A percentile compares a stretch with the other conserved stretches of the same genome.
phyloP scores from a whole-genome alignment of 2,113 vertebrate genomes.

The Opisthocomus hoazin region DNA sequence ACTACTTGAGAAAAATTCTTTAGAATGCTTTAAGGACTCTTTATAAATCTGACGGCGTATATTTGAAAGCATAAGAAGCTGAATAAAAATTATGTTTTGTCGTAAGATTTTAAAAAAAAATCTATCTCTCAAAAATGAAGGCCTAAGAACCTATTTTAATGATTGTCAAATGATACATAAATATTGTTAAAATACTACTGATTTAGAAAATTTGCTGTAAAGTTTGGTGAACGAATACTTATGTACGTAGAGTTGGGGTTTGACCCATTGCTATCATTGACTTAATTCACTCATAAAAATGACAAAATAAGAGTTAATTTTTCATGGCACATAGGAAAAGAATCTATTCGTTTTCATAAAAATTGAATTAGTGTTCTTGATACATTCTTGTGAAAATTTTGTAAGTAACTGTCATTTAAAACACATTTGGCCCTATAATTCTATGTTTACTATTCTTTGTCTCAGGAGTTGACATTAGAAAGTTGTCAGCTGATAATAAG shows the following conservation, averaged over 20 bases:
- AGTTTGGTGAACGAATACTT: rapidly evolving
- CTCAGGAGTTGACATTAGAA: background rate
- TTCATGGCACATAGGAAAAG: background rate
- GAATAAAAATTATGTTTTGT: background rate
- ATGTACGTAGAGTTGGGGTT: background rate
- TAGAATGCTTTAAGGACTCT: background rate
- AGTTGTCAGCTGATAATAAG: background rate
- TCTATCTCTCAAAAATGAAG: background rate
- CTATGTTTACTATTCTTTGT: background rate
- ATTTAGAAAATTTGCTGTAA: background rate
- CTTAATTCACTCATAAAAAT: background rate
- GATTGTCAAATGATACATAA: background rate
- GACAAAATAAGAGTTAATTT: background rate
- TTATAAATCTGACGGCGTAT: background rate
- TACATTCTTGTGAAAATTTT: background rate
- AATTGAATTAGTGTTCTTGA: background rate
- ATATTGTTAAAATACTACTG: background rate
- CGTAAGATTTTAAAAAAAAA: background rate
- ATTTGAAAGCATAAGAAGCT: background rate
- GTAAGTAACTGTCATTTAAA: background rate
- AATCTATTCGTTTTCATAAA: background rate
- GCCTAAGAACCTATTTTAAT: background rate
- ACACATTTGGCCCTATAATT: background rate
- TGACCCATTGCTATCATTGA: background rate
- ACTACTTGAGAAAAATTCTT: background rate